Evolutionary conservation across 2,113 vertebrate species (phyloP).

Genomic region (Paracanthobrama guichenoti): DNA sequence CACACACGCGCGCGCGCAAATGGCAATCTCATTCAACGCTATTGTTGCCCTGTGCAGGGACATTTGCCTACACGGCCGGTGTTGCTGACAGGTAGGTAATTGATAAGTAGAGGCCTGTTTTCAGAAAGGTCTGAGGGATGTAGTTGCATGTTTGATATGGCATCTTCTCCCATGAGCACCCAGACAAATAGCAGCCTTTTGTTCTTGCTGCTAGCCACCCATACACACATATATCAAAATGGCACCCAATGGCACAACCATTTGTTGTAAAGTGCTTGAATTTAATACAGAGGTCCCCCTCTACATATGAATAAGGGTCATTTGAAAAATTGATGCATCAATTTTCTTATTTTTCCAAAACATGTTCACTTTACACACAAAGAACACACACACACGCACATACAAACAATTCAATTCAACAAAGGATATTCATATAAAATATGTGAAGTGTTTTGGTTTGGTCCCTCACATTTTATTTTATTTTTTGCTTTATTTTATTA

Average conservation of each 20-base stretch:
- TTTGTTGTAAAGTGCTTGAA: slow-evolving; percentile 73
- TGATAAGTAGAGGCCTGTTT: slow-evolving; percentile 60
- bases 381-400: not conserved
- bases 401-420: slow-evolving; percentile 6
- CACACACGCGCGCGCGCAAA: slow-evolving; percentile 23
- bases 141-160: slow-evolving; percentile 62
- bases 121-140: slow-evolving; percentile 64
- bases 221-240: slow-evolving; percentile 73
- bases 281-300: slow-evolving; percentile 71
- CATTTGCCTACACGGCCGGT: slow-evolving; percentile 66
- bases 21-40: slow-evolving; percentile 34
- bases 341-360: slow-evolving; percentile 58
- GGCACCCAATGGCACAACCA: slow-evolving; percentile 72
- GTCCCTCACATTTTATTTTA: not conserved
- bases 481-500: not conserved
- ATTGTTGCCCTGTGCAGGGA: slow-evolving; percentile 45
- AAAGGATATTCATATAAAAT: not conserved
- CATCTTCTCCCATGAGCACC: slow-evolving; percentile 66
- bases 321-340: slow-evolving; percentile 71
- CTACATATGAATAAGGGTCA: slow-evolving; percentile 73
- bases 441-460: not conserved
- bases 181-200: slow-evolving; percentile 79
- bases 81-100: slow-evolving; percentile 60
- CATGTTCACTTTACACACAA: slow-evolving; percentile 34
- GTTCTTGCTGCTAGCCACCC: slow-evolving; percentile 70